phyloP scores from a whole-genome alignment of 1,140 invertebrate genomes.

The Potamilus streckersoni region DNA sequence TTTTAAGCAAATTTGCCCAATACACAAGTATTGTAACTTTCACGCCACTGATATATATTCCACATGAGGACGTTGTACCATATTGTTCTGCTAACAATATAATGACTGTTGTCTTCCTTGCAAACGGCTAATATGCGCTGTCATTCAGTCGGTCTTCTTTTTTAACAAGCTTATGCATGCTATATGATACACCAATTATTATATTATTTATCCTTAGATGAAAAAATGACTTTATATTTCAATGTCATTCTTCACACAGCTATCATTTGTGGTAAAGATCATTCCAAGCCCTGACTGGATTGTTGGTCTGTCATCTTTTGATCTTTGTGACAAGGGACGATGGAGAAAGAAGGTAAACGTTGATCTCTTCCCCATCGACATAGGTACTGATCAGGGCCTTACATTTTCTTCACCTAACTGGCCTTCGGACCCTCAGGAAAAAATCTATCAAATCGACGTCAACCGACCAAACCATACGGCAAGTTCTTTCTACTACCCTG shows the following conservation, averaged over 20 bases:
- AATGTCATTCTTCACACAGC: conserved; percentile 17
- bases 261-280: conserved; percentile 56
- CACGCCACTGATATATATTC: too few relatives aligned
- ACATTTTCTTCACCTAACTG: conserved; percentile 59
- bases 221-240: too few relatives aligned
- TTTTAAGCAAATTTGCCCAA: too few relatives aligned
- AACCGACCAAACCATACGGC: conserved; percentile 47
- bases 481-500: conserved; percentile 53
- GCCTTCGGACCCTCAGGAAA: conserved; percentile 43
- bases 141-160: too few relatives aligned
- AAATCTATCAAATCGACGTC: conserved; percentile 44
- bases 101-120: too few relatives aligned
- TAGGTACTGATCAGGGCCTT: conserved; percentile 54
- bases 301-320: conserved; percentile 46
- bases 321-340: conserved; percentile 46
- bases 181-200: too few relatives aligned
- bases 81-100: too few relatives aligned
- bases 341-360: conserved; percentile 43
- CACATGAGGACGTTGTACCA: too few relatives aligned
- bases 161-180: too few relatives aligned
- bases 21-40: too few relatives aligned
- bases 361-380: conserved; percentile 50
- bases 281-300: conserved; percentile 63
- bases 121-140: too few relatives aligned
- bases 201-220: too few relatives aligned